A percentile compares a stretch with the other conserved stretches of the same genome.
These are phyloP conservation scores for Platycnemis pennipes DNA, from an alignment of 2,888 invertebrate species.

Conservation along the genomic window DNA sequence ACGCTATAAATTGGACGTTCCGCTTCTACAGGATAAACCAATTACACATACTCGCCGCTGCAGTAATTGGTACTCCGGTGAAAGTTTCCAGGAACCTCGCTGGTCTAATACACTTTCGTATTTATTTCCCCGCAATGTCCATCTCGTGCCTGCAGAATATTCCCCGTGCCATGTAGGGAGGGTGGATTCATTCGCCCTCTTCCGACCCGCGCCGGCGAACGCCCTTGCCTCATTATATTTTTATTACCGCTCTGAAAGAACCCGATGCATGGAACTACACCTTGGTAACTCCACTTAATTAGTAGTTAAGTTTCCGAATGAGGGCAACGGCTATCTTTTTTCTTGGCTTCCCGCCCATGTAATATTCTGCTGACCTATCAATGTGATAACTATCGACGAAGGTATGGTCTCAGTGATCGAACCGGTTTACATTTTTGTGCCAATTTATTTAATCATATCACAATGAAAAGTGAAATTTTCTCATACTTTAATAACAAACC, in stretches of 20 bases:
- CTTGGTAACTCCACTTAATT: not conserved
- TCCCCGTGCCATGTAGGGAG: not conserved
- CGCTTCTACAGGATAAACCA: not conserved
- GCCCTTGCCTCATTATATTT: not conserved
- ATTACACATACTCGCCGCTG: not conserved
- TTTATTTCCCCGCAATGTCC: not conserved
- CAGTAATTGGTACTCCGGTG: not conserved
- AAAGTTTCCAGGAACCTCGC: not conserved
- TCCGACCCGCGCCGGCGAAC: not conserved
- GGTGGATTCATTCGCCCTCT: not conserved
- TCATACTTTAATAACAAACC: too few relatives aligned
- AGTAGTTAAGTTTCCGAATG: not conserved
- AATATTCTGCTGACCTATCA: too few relatives aligned
- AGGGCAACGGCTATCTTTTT: not conserved
- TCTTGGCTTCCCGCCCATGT: not conserved
- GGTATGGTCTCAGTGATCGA: not conserved
- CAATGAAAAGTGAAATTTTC: too few relatives aligned
- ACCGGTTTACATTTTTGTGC: not conserved
- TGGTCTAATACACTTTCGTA: not conserved
- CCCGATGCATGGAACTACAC: not conserved
- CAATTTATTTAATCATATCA: too few relatives aligned
- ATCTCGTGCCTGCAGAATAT: not conserved
- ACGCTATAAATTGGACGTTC: not conserved
- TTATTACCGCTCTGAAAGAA: not conserved
- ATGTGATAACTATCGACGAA: not conserved